A percentile compares a stretch with the other conserved stretches of the same genome.
These are phyloP conservation scores for Drosophila eohydei DNA, from an alignment of 2,888 invertebrate genomes.

Conservation along the genomic window DNA sequence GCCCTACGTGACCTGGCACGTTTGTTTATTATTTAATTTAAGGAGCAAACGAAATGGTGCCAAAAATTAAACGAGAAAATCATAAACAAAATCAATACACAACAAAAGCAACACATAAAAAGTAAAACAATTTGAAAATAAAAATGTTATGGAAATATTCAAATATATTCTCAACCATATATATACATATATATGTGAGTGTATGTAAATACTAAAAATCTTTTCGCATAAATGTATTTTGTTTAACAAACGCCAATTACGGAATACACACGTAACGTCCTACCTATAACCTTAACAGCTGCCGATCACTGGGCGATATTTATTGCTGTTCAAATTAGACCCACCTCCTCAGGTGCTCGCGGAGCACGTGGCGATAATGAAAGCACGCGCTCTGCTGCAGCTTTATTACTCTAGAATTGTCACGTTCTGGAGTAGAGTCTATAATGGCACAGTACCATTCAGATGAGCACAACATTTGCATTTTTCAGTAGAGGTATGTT, in stretches of 20 bases:
- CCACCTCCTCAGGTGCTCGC: neutral
- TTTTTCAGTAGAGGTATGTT: neutral
- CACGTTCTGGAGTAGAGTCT: slow-evolving; percentile 33
- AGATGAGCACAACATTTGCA: neutral
- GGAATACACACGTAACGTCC: slow-evolving; percentile 57
- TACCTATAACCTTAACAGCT: neutral
- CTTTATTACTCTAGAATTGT: slow-evolving; percentile 27
- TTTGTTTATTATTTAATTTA: slow-evolving; percentile 27
- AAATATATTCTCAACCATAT: slow-evolving; percentile 12
- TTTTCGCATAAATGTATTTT: slow-evolving; percentile 7
- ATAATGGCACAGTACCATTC: slow-evolving; percentile 1
- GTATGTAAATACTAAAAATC: neutral
- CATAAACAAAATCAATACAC: slow-evolving; percentile 64
- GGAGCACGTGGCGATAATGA: slow-evolving; percentile 40
- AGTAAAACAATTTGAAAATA: slow-evolving; percentile 26
- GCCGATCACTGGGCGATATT: slow-evolving; percentile 19
- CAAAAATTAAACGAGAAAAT: slow-evolving; percentile 67
- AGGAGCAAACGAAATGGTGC: slow-evolving; percentile 81
- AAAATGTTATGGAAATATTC: slow-evolving; percentile 1
- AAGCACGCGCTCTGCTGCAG: slow-evolving; percentile 18
- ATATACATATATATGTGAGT: neutral
- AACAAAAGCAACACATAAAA: slow-evolving; percentile 44
- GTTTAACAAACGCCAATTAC: slow-evolving; percentile 71
- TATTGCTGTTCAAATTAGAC: neutral
- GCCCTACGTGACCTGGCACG: slow-evolving; percentile 92